A percentile compares a stretch with the other conserved stretches of the same genome.
These are phyloP conservation scores for Cassiopea xamachana DNA, from an alignment of 30 jellyfish, hydroid and myxozoan genomes.

Conservation along the genomic window DNA sequence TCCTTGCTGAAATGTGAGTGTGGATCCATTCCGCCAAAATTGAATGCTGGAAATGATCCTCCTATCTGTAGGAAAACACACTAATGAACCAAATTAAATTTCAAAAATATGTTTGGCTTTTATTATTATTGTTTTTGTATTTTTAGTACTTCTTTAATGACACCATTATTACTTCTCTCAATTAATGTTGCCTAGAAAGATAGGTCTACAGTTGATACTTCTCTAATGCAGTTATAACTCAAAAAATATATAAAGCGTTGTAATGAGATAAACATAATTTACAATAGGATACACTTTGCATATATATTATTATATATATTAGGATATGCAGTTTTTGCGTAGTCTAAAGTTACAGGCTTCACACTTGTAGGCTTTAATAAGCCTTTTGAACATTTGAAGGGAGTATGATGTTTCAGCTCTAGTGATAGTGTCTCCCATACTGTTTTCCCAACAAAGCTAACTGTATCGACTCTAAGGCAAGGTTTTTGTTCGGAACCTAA, in stretches of 20 bases:
- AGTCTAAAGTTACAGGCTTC: constrained; percentile 40
- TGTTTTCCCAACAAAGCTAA: constrained; percentile 21
- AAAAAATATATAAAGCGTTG: background rate
- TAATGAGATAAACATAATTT: background rate
- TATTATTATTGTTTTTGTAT: too few species aligned
- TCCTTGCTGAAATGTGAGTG: too few species aligned
- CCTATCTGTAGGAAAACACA: too few species aligned
- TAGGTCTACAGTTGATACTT: background rate
- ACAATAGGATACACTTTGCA: background rate
- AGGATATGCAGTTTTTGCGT: constrained; percentile 13
- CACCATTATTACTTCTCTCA: background rate
- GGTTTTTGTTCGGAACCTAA: background rate
- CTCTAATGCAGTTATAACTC: background rate
- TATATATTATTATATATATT: background rate
- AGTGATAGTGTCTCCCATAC: background rate
- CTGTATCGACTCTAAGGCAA: constrained; percentile 41
- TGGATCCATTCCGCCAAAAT: too few species aligned
- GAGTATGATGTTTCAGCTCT: constrained; percentile 6
- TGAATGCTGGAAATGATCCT: too few species aligned
- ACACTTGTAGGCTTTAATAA: constrained; percentile 28
- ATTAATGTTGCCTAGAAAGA: background rate
- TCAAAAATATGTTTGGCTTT: too few species aligned
- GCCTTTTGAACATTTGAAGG: constrained; percentile 32
- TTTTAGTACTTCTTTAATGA: too few species aligned
- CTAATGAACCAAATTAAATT: too few species aligned